These are phyloP conservation scores for Oxyruncus cristatus DNA, from an alignment of 2,113 vertebrate genomes.

Conservation along the genomic window DNA sequence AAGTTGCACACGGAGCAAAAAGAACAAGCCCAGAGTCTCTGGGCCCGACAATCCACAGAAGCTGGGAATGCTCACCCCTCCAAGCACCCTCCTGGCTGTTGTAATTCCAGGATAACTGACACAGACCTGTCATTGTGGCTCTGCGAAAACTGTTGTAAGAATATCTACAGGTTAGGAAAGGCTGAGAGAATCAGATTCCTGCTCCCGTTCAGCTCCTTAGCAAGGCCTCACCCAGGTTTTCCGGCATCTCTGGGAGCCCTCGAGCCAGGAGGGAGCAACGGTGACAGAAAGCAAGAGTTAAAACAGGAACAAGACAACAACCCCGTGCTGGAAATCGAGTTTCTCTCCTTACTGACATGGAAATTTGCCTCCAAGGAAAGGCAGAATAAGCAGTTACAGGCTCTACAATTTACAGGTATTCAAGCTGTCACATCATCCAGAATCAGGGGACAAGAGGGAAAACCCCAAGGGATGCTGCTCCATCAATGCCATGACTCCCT, in stretches of 20 bases:
- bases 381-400: neutral
- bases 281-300: slow-evolving; percentile 21
- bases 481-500: neutral
- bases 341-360: neutral
- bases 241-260: neutral
- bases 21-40: neutral
- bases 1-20: neutral
- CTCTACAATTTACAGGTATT: neutral
- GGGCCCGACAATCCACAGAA: neutral
- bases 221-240: slow-evolving; percentile 11
- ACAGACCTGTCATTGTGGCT: neutral
- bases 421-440: neutral
- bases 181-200: neutral
- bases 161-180: neutral
- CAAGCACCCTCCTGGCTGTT: neutral
- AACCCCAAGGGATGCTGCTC: neutral
- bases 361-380: neutral
- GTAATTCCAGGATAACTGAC: neutral
- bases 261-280: slow-evolving; percentile 11
- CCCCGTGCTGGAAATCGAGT: neutral
- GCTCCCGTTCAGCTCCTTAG: neutral
- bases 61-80: neutral
- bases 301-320: neutral
- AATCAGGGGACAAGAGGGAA: neutral
- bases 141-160: neutral